These are phyloP conservation scores for Corella eumyota DNA, from an alignment of 23 tunicate genomes.

Conservation along the genomic window DNA sequence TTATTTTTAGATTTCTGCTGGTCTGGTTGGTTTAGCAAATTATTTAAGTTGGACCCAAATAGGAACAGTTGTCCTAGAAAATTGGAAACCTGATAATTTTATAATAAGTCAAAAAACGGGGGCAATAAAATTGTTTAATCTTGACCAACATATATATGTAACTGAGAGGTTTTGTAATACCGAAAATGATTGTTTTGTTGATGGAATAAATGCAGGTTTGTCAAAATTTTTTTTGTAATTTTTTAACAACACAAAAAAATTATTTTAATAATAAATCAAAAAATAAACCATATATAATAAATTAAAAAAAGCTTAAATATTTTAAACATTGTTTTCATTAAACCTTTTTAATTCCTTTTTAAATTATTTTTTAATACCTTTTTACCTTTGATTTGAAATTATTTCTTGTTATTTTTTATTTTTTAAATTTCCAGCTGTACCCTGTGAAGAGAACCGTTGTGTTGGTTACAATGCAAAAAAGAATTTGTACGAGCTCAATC, in stretches of 20 bases:
- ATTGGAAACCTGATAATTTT: constrained; percentile 63
- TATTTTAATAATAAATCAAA: neutral
- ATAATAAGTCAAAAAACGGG: constrained; percentile 14
- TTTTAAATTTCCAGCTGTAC: too few relatives aligned
- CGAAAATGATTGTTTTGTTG: constrained; percentile 43
- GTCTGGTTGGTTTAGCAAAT: constrained; percentile 23
- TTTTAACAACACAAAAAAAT: neutral
- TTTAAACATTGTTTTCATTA: too few relatives aligned
- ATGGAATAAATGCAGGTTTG: constrained; percentile 30
- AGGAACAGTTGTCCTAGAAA: constrained; percentile 49
- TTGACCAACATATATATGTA: constrained; percentile 18
- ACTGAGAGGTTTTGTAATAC: constrained; percentile 47
- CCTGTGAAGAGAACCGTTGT: constrained; percentile 10
- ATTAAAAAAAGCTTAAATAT: too few relatives aligned
- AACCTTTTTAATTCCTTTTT: too few relatives aligned
- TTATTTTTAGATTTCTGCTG: constrained; percentile 6
- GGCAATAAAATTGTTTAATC: constrained; percentile 33
- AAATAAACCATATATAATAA: too few relatives aligned
- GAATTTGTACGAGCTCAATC: constrained; percentile 38
- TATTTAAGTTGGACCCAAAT: constrained; percentile 31
- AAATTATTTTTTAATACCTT: too few relatives aligned
- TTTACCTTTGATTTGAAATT: too few relatives aligned
- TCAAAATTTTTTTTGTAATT: neutral
- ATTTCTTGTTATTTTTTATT: too few relatives aligned
- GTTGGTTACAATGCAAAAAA: constrained; percentile 32